Evolutionary conservation across 2,888 invertebrate species (phyloP), one percentile per base, ranked within the genome.

Genomic region (Cyrtodaria siliqua): DNA sequence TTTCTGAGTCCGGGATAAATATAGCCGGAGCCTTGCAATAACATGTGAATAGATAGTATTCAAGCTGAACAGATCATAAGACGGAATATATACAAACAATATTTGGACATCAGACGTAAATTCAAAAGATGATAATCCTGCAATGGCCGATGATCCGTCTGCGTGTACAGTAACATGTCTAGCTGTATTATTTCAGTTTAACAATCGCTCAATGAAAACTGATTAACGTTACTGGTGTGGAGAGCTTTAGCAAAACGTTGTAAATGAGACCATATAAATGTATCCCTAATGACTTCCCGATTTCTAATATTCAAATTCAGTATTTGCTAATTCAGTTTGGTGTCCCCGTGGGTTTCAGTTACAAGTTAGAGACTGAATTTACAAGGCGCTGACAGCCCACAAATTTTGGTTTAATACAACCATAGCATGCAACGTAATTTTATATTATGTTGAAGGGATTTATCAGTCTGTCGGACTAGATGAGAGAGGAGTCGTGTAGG

Each of bases 231-330:
- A 47, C 53, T 53, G 52, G 47, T 33, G 60, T 44, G 53, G 44
- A n/a, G 24, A 24, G n/a, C 27, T 16, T 38, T 55, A 56, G 23
- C 42, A 47, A 40, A 62, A 61, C 56, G 44, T 38, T 29, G 74
- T 68, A 68, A 68, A 52, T 68, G 67, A 74, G 68, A 74, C 67
- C 20, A 57, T 74, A 49, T 63, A 68, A 74, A 74, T 74, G 62
- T 59, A 63, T 68, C 74, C 74, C 74, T 33, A 27, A 38, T 63
- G 74, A 62, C n/a, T 68, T 63, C 62, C 63, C 40, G 74, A 74
- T 74, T 74, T 68, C 62, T 56, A 50, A 74, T 74, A 74, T 74
- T 74, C 74, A 74, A 68, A 74, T 74, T 74, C 62, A 20, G 68
- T 42, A 38, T 74, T 74, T 57, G 63, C 59, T 59, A 63, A 74